Evolutionary conservation across 2,113 vertebrate species (phyloP).

Genomic region (Oreochromis tanganicae): DNA sequence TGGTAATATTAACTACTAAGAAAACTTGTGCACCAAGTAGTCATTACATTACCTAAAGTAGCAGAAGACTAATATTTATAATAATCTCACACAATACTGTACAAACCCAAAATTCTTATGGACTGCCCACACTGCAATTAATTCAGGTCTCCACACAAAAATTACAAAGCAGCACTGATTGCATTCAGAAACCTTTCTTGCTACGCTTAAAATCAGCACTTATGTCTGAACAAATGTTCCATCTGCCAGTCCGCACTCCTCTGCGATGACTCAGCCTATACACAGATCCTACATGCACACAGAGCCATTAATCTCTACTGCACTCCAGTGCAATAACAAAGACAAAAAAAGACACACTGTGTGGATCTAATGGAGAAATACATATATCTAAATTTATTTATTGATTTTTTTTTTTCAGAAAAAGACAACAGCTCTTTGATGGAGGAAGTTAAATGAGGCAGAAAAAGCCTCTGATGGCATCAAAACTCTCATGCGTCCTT

Average conservation of each 20-base stretch:
- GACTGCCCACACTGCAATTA: background rate
- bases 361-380: constrained; percentile 11
- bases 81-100: background rate
- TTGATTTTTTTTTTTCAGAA: background rate
- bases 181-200: background rate
- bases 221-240: constrained; percentile 12
- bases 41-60: background rate
- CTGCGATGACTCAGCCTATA: constrained; percentile 12
- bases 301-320: constrained; percentile 30
- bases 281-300: background rate
- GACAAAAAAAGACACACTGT: background rate
- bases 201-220: background rate
- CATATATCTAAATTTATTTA: constrained; percentile 30
- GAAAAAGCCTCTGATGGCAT: constrained; percentile 26
- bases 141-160: background rate
- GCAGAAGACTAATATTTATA: background rate
- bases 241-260: background rate
- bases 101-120: background rate
- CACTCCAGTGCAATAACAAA: background rate
- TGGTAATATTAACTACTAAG: background rate
- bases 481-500: constrained; percentile 15
- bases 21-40: background rate
- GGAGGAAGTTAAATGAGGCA: constrained; percentile 33
- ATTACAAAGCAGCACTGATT: background rate
- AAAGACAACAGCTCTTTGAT: constrained; percentile 14